Evolutionary conservation across 2,888 invertebrate species (phyloP).

Genomic region (Epistrophella euchroma): DNA sequence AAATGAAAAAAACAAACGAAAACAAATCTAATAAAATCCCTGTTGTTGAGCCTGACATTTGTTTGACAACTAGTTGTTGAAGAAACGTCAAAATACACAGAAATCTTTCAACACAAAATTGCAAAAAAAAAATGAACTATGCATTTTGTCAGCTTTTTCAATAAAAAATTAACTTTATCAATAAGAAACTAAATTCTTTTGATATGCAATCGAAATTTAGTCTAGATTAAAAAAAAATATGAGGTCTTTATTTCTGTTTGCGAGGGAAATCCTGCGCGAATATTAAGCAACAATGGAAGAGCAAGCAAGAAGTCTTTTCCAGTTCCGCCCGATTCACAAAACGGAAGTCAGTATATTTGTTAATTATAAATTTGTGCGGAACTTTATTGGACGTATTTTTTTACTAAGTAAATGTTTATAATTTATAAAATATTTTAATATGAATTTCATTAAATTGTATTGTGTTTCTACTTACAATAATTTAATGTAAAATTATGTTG

Average conservation of each 20-base stretch:
- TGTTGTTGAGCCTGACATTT: slow-evolving; percentile 54
- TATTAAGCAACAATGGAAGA: slow-evolving; percentile 68
- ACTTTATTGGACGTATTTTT: slow-evolving; percentile 11
- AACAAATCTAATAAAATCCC: slow-evolving; percentile 49
- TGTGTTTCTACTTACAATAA: slow-evolving; percentile 47
- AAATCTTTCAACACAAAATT: slow-evolving; percentile 49
- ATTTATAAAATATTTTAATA: slow-evolving; percentile 21
- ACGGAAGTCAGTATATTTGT: slow-evolving; percentile 78
- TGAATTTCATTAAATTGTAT: slow-evolving; percentile 10
- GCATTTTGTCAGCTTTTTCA: slow-evolving; percentile 5
- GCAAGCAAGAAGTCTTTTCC: slow-evolving; percentile 74
- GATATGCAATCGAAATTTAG: not conserved
- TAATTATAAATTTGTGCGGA: slow-evolving; percentile 74
- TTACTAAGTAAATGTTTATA: slow-evolving; percentile 19
- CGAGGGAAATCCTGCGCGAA: slow-evolving; percentile 55
- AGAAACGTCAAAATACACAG: slow-evolving; percentile 63
- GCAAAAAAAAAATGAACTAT: slow-evolving; percentile 22
- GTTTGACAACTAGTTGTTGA: slow-evolving; percentile 50
- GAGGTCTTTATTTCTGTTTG: slow-evolving; percentile 4
- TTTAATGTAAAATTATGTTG: slow-evolving; percentile 36
- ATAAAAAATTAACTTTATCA: not conserved
- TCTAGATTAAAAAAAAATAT: not conserved
- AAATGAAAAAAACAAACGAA: slow-evolving; percentile 74
- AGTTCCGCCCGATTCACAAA: slow-evolving; percentile 77
- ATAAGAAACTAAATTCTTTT: not conserved